Evolutionary conservation across 2,888 invertebrate genomes (phyloP), one percentile per base, ranked within the genome.

Genomic region (Polietes domitor): DNA sequence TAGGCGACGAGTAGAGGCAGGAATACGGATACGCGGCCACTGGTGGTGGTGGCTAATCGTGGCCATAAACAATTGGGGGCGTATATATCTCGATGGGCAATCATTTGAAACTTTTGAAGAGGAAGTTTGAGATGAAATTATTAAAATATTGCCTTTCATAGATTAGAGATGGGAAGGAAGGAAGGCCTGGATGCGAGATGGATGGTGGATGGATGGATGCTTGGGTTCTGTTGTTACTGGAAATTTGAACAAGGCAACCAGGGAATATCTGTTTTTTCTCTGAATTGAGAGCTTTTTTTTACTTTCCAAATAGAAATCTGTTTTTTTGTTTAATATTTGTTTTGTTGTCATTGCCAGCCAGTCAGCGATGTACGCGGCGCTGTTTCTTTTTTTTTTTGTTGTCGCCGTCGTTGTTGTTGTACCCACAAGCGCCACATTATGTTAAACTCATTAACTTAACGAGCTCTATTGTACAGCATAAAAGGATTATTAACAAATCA

Each of bases 401-500:
- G 10, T 12, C 15, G 2, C 2, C 41, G 10, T 26, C 26, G 26
- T 32, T 17, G 61, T 1, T 19, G 53, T 26, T 75, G 65, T 75
- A 77, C 80, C 80, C 85, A 75, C 77, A 82, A 82, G 85, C 82
- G 82, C 85, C 76, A 83, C 81, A 85, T 85, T 85, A 85, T 85
- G 87, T 82, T 85, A 83, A 86, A 86, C 82, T 86, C 88, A 86
- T 86, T 87, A 86, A 86, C 87, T 90, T 90, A 90, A 90, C 90
- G 90, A 90, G 89, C 89, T 87, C 89, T 87, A 90, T 90, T 90
- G 90, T 90, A 88, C 61, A 78, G 77, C 87, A 89, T 91, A 91
- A 90, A 90, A 90, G 90, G 91, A 90, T 90, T 90, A 90, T 89
- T 90, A 89, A 89, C 91, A 90, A 90, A 89, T 90, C 90, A 91